Base-by-base conservation (phyloP, 1,140 invertebrate species). In the Mya arenaria region DNA sequence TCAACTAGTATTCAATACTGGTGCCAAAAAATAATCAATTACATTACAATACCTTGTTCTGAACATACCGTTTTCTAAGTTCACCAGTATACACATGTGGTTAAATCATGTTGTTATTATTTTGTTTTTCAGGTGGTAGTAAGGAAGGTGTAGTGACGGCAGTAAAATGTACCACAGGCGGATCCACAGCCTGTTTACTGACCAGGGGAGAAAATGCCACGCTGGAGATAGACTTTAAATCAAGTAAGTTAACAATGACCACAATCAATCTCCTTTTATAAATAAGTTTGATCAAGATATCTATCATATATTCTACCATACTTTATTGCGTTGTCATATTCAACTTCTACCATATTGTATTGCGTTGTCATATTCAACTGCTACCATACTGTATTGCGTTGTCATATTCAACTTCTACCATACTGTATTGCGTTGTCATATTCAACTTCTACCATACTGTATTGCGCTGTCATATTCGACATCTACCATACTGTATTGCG, bases 121-220 rank as follows among this genome's bases (percentile, higher is more conserved):
- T 39, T n/a, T 15, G 37, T 4, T 23, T 48, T 71, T 71, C 69
- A 72, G 69, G 69, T 72, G 69, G 44, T 34, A 39, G 69, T 58
- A 17, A 23, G 8, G 48, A 52, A n/a, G 44, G 44, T 23, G 56
- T 5, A 17, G 30, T 72, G 0, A 56, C n/a, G 15, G n/a, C 19
- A n/a, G 69, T 72, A 10, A 30, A 34, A 19, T 72, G 69, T 36
- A 58, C 52, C 56, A 52, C 44, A 28, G 19, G 52, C 10, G 66
- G 52, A 10, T 23, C 19, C 3, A n/a, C 5, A 32, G 17, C 19
- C 2, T 72, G 69, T 30, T 23, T 8, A 4, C 56, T 72, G 69
- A 72, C 30, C 2, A 72, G 37, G 30, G 69, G 48, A 13, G 8
- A 30, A 55, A 55, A 72, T 36, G 25, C 69, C 25, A 34, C 48